Evolutionary conservation across 2,888 invertebrate genomes (phyloP).

Genomic region (Ferdinandea cuprea): DNA sequence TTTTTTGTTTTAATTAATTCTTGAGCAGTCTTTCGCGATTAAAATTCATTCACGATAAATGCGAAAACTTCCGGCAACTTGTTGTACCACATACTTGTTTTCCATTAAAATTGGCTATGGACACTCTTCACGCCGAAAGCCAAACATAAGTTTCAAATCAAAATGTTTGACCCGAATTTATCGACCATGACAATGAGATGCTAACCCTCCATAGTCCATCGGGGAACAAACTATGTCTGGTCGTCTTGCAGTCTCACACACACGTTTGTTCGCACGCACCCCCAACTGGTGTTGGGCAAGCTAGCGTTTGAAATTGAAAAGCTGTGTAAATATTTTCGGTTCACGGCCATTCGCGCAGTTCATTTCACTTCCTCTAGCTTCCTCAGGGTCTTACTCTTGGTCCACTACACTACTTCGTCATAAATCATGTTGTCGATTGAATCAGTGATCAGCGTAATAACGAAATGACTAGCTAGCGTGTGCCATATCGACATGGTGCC

Average conservation of each 20-base stretch:
- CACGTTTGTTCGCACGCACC: not conserved
- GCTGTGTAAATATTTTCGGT: constrained; percentile 81
- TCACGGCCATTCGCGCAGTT: constrained; percentile 82
- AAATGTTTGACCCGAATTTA: constrained; percentile 65
- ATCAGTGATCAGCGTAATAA: constrained; percentile 74
- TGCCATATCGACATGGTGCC: constrained; percentile 74
- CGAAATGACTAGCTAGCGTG: constrained; percentile 75
- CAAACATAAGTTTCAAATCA: constrained; percentile 30
- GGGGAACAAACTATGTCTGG: constrained; percentile 18
- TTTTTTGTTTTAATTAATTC: too few relatives aligned
- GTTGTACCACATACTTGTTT: constrained; percentile 19
- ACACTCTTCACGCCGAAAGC: too few relatives aligned
- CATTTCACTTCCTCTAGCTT: constrained; percentile 78
- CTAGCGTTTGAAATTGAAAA: constrained; percentile 69
- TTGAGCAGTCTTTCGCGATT: too few relatives aligned
- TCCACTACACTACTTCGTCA: constrained; percentile 78
- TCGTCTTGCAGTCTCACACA: constrained; percentile 34
- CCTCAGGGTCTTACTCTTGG: constrained; percentile 41
- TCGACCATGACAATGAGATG: constrained; percentile 65
- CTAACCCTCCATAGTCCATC: constrained; percentile 11
- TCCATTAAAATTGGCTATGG: not conserved
- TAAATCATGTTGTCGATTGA: constrained; percentile 80
- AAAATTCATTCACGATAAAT: not conserved
- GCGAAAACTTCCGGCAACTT: constrained; percentile 36
- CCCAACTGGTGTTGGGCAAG: constrained; percentile 35